Conservation (phyloP, 2,113 vertebrate species). For the Actenoides hombroni region DNA sequence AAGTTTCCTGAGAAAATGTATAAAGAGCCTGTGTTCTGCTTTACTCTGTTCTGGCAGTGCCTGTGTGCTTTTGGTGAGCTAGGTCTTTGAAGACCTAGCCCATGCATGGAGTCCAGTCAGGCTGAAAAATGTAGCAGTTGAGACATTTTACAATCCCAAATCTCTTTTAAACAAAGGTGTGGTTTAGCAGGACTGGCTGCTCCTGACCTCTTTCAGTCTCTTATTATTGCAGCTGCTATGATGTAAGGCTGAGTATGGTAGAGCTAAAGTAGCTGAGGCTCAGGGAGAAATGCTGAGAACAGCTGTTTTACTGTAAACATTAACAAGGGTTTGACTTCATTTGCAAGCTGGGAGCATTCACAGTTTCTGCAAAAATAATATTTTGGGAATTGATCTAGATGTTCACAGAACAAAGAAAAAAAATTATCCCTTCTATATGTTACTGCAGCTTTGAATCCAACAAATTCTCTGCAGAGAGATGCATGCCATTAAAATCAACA, state of each 20-base stretch:
- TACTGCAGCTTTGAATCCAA: conserved; percentile 25
- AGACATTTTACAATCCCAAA: conserved; percentile 50
- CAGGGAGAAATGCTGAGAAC: conserved; percentile 56
- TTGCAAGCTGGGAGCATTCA: conserved; percentile 54
- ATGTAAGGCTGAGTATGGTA: conserved; percentile 41
- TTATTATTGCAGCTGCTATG: conserved; percentile 58
- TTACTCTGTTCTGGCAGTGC: conserved; percentile 28
- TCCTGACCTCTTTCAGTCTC: conserved; percentile 34
- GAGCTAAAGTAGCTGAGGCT: conserved; percentile 35
- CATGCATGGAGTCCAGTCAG: conserved; percentile 47
- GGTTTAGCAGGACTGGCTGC: conserved; percentile 40
- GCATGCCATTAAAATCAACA: conserved; percentile 33
- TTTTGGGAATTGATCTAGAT: conserved; percentile 27
- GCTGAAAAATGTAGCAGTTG: conserved; percentile 41
- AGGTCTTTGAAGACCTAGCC: conserved; percentile 45
- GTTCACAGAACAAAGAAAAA: conserved; percentile 11
- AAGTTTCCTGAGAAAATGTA: conserved; percentile 72
- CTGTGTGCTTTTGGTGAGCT: conserved; percentile 44
- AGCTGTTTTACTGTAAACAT: conserved; percentile 71
- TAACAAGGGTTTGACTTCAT: conserved; percentile 55
- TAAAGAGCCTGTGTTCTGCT: conserved; percentile 70
- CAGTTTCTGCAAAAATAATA: conserved; percentile 52
- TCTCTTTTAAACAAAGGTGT: conserved; percentile 60
- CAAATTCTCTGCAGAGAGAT: conserved; percentile 6
- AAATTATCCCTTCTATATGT: neutral